Percentiles rank a stretch among this genome's conserved stretches.
Conservation (phyloP, 1,140 invertebrate species). For the Drosophila prosaltans region DNA sequence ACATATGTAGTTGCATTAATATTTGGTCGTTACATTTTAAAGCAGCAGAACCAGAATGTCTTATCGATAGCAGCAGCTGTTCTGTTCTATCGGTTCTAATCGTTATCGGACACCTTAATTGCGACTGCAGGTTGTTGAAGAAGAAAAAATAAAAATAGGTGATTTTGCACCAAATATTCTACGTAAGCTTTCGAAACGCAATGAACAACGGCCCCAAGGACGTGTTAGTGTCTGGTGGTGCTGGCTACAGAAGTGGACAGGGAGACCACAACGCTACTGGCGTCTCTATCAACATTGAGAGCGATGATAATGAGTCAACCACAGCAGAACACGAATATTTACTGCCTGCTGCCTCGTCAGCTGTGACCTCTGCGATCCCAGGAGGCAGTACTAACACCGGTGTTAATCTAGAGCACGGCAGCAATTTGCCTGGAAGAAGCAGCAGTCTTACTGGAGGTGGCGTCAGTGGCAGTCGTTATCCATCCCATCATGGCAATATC, state of each 20-base stretch:
- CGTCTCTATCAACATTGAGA: slow-evolving; percentile 66
- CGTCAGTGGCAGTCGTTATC: slow-evolving; percentile 1
- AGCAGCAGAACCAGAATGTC: not conserved
- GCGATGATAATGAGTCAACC: slow-evolving; percentile 73
- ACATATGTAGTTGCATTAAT: too few species aligned
- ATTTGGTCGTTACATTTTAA: not conserved
- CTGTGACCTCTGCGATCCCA: slow-evolving; percentile 33
- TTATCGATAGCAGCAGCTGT: slow-evolving; percentile 3
- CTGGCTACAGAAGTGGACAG: slow-evolving; percentile 18
- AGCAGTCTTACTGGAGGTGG: slow-evolving; percentile 40
- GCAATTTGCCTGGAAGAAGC: slow-evolving; percentile 28
- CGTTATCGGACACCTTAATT: slow-evolving; percentile 5
- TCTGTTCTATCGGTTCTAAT: not conserved
- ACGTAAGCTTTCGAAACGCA: slow-evolving; percentile 9
- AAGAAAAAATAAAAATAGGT: not conserved
- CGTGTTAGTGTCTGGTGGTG: slow-evolving; percentile 38
- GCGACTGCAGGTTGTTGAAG: not conserved
- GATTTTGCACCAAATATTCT: slow-evolving; percentile 13
- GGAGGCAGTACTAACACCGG: slow-evolving; percentile 28
- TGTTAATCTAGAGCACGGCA: slow-evolving; percentile 48
- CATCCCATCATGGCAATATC: slow-evolving; percentile 38
- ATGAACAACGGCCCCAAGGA: slow-evolving; percentile 68
- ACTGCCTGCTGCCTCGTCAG: slow-evolving; percentile 42
- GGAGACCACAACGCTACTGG: slow-evolving; percentile 17
- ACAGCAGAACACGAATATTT: slow-evolving; percentile 66